These are phyloP conservation scores for Huso huso DNA, from an alignment of 2,797 vertebrate species.

Conservation along the genomic window DNA sequence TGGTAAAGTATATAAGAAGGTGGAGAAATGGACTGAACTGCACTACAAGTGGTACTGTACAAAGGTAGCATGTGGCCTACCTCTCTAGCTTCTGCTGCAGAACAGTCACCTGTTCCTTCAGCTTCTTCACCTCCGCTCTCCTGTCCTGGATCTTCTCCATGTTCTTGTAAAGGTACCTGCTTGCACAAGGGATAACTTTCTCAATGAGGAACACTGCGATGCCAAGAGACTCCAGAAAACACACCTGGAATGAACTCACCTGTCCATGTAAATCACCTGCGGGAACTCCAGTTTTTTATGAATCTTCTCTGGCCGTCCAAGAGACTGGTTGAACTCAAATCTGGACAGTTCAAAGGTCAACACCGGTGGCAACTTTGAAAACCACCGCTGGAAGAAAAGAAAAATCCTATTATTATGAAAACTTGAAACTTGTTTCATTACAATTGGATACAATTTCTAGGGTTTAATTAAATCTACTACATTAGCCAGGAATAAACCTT, in stretches of 20 bases:
- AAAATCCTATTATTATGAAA: not conserved
- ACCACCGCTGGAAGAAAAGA: constrained; percentile 74
- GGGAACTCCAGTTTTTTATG: constrained; percentile 97
- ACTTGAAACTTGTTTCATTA: too few species aligned
- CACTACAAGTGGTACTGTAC: not conserved
- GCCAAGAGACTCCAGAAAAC: not conserved
- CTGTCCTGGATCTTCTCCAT: constrained; percentile 74
- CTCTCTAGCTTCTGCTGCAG: constrained; percentile 85
- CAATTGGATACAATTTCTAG: too few species aligned
- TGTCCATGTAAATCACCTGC: constrained; percentile 91
- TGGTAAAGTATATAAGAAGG: too few species aligned
- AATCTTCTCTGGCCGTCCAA: constrained; percentile 94
- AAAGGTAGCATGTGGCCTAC: constrained; percentile 39
- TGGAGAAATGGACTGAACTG: not conserved
- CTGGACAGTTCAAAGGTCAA: constrained; percentile 95
- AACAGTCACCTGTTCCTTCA: constrained; percentile 69
- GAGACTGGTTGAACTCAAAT: constrained; percentile 93
- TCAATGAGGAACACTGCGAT: not conserved
- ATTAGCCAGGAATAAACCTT: not conserved
- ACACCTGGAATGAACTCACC: constrained; percentile 55
- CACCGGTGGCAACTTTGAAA: constrained; percentile 88
- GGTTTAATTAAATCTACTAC: not conserved
- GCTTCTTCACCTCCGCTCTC: constrained; percentile 71
- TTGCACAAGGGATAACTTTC: constrained; percentile 6
- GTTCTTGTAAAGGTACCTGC: constrained; percentile 85